Conservation (phyloP, 1,140 invertebrate genomes). For the Himalopsyche phryganea region DNA sequence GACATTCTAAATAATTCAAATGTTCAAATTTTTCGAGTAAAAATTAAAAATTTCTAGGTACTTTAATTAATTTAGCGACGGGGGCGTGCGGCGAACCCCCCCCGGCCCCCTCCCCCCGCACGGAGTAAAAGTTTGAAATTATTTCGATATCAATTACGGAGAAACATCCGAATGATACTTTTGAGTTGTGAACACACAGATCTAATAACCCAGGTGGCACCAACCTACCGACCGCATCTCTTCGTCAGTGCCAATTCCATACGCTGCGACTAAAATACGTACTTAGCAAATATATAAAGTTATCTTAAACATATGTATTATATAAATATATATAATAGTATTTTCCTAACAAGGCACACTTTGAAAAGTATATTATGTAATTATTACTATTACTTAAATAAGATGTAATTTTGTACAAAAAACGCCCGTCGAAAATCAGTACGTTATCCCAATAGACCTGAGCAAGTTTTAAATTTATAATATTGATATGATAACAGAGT, state of each 20-base stretch:
- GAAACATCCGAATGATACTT: neutral
- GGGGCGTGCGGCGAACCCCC: too few species aligned
- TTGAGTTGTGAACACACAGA: slow-evolving; percentile 6
- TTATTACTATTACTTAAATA: too few species aligned
- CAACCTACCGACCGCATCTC: neutral
- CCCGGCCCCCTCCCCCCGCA: too few species aligned
- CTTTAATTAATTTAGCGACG: too few species aligned
- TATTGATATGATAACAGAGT: too few species aligned
- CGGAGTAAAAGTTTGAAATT: too few species aligned
- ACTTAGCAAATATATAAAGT: slow-evolving; percentile 4
- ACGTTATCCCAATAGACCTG: too few species aligned
- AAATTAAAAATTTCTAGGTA: neutral
- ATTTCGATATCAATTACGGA: neutral
- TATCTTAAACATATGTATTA: neutral
- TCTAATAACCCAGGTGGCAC: slow-evolving; percentile 1
- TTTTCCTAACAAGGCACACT: neutral
- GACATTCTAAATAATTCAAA: neutral
- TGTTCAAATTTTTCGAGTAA: slow-evolving; percentile 4
- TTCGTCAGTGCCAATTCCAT: neutral
- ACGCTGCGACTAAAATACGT: neutral
- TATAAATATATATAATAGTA: neutral
- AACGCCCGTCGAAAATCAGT: too few species aligned
- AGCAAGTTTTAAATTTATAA: too few species aligned
- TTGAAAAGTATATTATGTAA: too few species aligned
- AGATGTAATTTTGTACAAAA: too few species aligned